Evolutionary conservation across 1,140 invertebrate genomes (phyloP), one percentile per base, ranked within the genome.

Genomic region (Mylabris phalerata): DNA sequence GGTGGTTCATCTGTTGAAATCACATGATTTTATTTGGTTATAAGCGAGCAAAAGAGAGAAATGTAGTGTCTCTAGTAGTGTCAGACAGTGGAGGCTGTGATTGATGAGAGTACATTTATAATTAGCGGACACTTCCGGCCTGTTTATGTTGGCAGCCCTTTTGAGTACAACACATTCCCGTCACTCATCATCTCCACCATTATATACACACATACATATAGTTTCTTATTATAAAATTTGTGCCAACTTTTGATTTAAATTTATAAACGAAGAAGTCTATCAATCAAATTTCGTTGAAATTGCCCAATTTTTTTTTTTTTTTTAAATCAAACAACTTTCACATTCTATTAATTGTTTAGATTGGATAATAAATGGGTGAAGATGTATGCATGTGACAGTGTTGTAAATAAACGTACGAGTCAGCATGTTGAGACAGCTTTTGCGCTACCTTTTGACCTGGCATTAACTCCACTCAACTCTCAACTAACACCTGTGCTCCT

Each of bases 111-210:
- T 59, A 61, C 62, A 71, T 71, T 72, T 72, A 72, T 72, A 72
- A 72, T 71, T 72, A 72, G 71, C 71, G 71, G 69, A 72, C 71
- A 72, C 69, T 72, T 72, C 71, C 71, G 68, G 69, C 63, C 52
- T 71, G 69, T 70, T 71, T 70, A 55, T 63, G 69, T 71, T 72
- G 69, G 71, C 71, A 72, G 64, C 67, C 61, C 61, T 66, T 65
- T 62, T 62, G 9, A 42, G 9, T 11, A 42, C 41, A 42, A 67
- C 66, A 62, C 67, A 66, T 67, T 61, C 62, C 65, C 63, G 69
- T 72, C 71, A 71, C 60, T 71, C 71, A 67, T 52, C 67, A 62
- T 42, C 56, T 55, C 65, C 57, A 45, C 60, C 60, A 64, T 67
- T 64, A 62, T 64, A 55, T 60, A n/a, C 41, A 42, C 4, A 19